Evolutionary conservation across 2,797 vertebrate genomes (phyloP), one percentile per base, ranked within the genome.

Genomic region (Alosa sapidissima): DNA sequence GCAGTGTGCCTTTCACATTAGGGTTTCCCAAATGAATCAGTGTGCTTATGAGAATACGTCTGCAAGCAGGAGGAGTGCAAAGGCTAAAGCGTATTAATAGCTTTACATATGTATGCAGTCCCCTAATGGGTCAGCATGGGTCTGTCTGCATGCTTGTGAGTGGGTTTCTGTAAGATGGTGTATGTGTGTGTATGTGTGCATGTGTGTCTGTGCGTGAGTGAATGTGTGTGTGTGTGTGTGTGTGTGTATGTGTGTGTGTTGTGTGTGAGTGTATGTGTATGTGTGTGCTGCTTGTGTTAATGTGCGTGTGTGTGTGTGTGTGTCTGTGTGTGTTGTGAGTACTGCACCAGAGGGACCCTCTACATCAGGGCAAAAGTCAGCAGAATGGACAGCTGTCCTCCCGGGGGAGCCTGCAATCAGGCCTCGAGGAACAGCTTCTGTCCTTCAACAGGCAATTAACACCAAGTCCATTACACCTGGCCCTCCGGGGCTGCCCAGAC

Each of bases 401-500:
- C 90, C 94, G 16, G 87, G 94, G 94, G 96, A 95, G 94, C 94
- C 93, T 93, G 93, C 93, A 94, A 96, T 96, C 95, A 96, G 95
- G 92, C 94, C 91, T 91, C 87, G 85, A 95, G 94, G 93, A 95
- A 93, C 93, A 92, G 93, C 94, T 95, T 94, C 96, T 96, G 96
- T 96, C 96, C 96, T 97, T 97, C 96, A 97, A 94, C 95, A 96
- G 95, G 94, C 96, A 96, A 96, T 96, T 96, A 96, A 95, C 93
- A 92, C 93, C 19, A 90, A 96, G 96, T 96, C 95, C 95, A 96
- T 96, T 95, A 96, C 92, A 8, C 14, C 72, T 24, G 94, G 94
- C 94, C 94, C 96, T 94, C 96, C 58, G 85, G 94, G 92, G 96
- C 88, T 91, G 90, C 91, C 84, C 86, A 88, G n/a, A 10, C 54